These are phyloP conservation scores for Cecidostiba fungosa DNA, from an alignment of 2,888 invertebrate species.

Conservation along the genomic window DNA sequence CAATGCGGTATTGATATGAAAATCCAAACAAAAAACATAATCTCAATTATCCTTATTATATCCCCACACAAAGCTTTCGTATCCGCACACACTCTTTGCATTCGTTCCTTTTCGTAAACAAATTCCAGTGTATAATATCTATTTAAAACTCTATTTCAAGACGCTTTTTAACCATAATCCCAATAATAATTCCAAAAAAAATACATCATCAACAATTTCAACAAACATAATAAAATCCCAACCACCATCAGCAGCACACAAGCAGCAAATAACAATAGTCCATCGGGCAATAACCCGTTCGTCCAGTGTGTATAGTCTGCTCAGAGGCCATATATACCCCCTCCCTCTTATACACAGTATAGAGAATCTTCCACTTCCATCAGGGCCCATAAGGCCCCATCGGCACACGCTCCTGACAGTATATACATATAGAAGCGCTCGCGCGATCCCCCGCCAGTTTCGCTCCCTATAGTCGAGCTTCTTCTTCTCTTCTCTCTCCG, in stretches of 20 bases:
- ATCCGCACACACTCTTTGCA: neutral
- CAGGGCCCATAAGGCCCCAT: neutral
- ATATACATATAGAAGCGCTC: neutral
- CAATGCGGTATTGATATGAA: neutral
- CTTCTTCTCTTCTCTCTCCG: neutral
- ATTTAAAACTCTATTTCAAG: too few species aligned
- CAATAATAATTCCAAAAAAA: too few species aligned
- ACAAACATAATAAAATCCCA: too few species aligned
- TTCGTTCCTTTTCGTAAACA: too few species aligned
- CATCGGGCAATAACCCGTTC: neutral
- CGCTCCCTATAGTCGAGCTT: neutral
- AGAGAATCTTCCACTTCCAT: constrained; percentile 9
- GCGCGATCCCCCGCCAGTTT: constrained; percentile 11
- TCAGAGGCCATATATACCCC: too few species aligned
- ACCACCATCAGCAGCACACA: too few species aligned
- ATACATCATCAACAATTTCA: too few species aligned
- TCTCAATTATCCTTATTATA: neutral
- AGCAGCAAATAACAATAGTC: neutral
- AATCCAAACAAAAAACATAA: neutral
- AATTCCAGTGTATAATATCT: neutral
- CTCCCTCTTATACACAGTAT: neutral
- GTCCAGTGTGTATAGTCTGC: neutral
- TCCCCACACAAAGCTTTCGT: neutral
- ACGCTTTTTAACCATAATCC: too few species aligned
- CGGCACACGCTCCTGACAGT: neutral